Conservation (phyloP, 2,888 invertebrate genomes). For the Idaea straminata region DNA sequence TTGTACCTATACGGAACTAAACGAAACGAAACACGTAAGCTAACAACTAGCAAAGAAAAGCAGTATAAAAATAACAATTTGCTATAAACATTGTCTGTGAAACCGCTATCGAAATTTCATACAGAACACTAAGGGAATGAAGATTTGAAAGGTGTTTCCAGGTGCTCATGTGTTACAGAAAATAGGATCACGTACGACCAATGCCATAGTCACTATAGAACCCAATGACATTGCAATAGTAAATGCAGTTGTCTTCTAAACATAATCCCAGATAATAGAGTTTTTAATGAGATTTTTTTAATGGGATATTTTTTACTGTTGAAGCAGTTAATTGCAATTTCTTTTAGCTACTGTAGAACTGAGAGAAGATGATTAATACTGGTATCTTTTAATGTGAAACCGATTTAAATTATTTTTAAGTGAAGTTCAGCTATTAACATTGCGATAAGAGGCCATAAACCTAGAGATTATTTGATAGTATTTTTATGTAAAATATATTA, state of each 20-base stretch:
- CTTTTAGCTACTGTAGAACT: background rate
- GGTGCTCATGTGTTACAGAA: conserved; percentile 58
- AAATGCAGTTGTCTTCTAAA: conserved; percentile 40
- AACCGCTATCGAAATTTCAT: conserved; percentile 27
- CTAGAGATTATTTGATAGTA: too few species aligned
- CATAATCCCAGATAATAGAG: conserved; percentile 46
- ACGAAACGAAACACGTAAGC: background rate
- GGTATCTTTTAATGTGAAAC: background rate
- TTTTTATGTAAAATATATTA: too few species aligned
- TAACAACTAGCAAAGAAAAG: background rate
- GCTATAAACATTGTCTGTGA: background rate
- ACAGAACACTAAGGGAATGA: conserved; percentile 36
- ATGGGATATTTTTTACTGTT: background rate
- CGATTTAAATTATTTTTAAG: background rate
- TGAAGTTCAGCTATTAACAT: background rate
- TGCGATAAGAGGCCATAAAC: too few species aligned
- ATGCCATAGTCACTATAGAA: conserved; percentile 29
- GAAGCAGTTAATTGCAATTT: background rate
- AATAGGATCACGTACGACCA: conserved; percentile 70
- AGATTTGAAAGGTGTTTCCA: conserved; percentile 58
- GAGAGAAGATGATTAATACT: background rate
- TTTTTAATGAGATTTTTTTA: conserved; percentile 19
- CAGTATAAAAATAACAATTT: background rate
- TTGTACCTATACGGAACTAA: background rate
- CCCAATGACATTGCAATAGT: conserved; percentile 74